Evolutionary conservation across 2,888 invertebrate species (phyloP).

Genomic region (Heliconius cydno): DNA sequence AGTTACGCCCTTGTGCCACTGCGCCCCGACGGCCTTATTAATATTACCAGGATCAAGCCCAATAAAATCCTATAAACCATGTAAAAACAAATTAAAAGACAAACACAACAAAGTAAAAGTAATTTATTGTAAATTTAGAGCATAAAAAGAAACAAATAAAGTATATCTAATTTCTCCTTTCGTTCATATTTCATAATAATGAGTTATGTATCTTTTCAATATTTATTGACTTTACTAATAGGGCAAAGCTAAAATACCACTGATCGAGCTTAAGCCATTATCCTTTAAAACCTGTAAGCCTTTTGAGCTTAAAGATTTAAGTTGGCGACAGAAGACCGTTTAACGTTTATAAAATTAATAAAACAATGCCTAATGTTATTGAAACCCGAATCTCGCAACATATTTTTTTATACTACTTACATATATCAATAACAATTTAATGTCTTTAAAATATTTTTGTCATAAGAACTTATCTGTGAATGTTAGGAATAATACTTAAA

Average conservation of each 20-base stretch:
- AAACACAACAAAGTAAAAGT: no score
- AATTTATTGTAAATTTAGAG: neutral
- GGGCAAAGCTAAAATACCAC: conserved; percentile 77
- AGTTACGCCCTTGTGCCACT: neutral
- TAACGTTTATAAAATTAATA: conserved; percentile 43
- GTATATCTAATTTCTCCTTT: no score
- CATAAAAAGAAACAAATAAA: neutral
- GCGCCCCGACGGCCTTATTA: neutral
- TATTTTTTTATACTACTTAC: no score
- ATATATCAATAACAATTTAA: neutral
- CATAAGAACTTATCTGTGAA: neutral
- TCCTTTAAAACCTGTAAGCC: conserved; percentile 83
- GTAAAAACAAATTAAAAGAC: neutral
- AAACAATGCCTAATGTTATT: conserved; percentile 9
- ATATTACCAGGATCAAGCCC: neutral
- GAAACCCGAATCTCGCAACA: neutral
- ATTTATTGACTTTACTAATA: conserved; percentile 59
- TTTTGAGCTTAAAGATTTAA: conserved; percentile 83
- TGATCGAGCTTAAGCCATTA: conserved; percentile 71
- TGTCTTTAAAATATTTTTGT: conserved; percentile 19
- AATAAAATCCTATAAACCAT: neutral
- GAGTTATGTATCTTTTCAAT: neutral
- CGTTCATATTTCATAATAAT: neutral
- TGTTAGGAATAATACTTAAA: neutral
- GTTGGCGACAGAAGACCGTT: conserved; percentile 81